Base-by-base conservation (phyloP, 2,113 vertebrate genomes). In the Platysteira castanea region DNA sequence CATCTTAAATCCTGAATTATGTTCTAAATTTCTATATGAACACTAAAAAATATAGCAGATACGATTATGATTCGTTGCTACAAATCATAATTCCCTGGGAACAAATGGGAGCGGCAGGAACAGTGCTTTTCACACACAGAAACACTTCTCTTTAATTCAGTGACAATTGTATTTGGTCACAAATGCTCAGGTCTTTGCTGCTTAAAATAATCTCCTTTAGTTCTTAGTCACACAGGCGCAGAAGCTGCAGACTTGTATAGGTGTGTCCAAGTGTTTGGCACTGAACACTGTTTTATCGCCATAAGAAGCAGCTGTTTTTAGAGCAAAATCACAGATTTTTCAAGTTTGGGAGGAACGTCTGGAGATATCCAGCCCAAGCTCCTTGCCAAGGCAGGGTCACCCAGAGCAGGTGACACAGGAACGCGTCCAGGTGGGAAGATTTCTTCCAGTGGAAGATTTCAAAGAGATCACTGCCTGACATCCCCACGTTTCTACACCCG, bases 201-300 rank as follows among this genome's bases (percentile, higher is more conserved):
- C 71, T 90, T 84, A 89, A 60, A 94, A 84, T 88, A 93, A 95
- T 96, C 85, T 88, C 41, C 71, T 88, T 95, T 94, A 90, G 65
- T 49, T 75, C 83, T 90, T 74, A 93, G 24, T 63, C 79, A 39
- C 54, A 31, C 3, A n/a, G 42, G 52, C 39, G 5, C 42, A 57
- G 41, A 27, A 79, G 49, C 60, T 37, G 82, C 71, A 65, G 46
- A 28, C 47, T 24, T 7, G 4, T 5, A 39, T 11, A 1, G 0
- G 52, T n/a, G n/a, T 44, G 26, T 3, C 1, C 13, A 10, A 17
- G 3, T 3, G 47, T 35, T 47, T 42, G 41, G 64, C 23, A 19
- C 50, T 18, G 28, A 78, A n/a, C 9, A 1, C 14, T 2, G 5
- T 13, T 76, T 37, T 49, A 24, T 79, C 87, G 68, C 27, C 7